phyloP scores from a whole-genome alignment of 1,140 invertebrate genomes.

The Plectrocnemia conspersa region DNA sequence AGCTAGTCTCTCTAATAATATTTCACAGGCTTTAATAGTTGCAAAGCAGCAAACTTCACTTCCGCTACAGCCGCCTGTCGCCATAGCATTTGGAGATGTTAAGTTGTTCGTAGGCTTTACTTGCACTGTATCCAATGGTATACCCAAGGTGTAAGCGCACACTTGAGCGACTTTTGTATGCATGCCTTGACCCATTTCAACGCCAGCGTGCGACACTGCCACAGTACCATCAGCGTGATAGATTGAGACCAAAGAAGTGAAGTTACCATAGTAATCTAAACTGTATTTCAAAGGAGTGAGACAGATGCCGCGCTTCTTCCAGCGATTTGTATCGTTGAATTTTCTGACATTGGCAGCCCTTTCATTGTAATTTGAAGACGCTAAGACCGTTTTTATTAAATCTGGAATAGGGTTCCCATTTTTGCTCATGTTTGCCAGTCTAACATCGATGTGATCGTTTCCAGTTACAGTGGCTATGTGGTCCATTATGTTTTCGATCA shows the following conservation, averaged over 20 bases:
- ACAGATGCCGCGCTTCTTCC: constrained; percentile 71
- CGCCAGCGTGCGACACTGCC: constrained; percentile 67
- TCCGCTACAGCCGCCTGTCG: constrained; percentile 62
- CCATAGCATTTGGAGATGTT: constrained; percentile 56
- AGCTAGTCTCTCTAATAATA: constrained; percentile 55
- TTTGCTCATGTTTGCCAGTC: constrained; percentile 57
- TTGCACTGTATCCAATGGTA: constrained; percentile 62
- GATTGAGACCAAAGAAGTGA: constrained; percentile 63
- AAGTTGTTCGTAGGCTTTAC: constrained; percentile 64
- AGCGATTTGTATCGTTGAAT: constrained; percentile 68
- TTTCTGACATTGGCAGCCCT: constrained; percentile 52
- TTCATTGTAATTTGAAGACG: constrained; percentile 57
- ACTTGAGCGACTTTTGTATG: constrained; percentile 73
- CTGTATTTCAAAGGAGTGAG: constrained; percentile 65
- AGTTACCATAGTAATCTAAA: constrained; percentile 55
- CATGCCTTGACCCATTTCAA: constrained; percentile 84
- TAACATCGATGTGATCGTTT: constrained; percentile 65
- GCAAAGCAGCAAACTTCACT: constrained; percentile 54
- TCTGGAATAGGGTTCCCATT: constrained; percentile 46
- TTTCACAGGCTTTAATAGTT: constrained; percentile 63
- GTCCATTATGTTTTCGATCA: constrained; percentile 78
- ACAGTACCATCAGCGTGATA: constrained; percentile 75
- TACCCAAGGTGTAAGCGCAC: constrained; percentile 64
- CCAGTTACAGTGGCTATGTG: constrained; percentile 64
- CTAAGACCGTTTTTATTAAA: constrained; percentile 58